Evolutionary conservation across 2,888 invertebrate species (phyloP).

Genomic region (Patella caerulea): DNA sequence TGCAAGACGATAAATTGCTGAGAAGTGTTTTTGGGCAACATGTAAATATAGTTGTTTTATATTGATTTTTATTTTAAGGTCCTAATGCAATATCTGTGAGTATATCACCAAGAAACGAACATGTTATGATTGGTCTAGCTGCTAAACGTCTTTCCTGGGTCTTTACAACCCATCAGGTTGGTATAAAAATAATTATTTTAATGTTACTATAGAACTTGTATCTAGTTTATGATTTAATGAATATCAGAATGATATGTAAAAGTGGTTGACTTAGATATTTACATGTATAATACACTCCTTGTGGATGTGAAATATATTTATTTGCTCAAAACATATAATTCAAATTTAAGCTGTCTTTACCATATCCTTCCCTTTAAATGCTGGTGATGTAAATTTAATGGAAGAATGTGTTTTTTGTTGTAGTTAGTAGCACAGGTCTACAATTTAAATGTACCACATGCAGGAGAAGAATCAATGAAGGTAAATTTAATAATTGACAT

Average conservation of each 20-base stretch:
- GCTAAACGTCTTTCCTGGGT: constrained; percentile 64
- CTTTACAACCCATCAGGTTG: constrained; percentile 67
- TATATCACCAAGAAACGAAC: constrained; percentile 85
- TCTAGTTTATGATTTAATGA: not conserved
- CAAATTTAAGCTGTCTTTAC: too few species aligned
- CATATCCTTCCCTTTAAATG: too few species aligned
- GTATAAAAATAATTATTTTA: constrained; percentile 45
- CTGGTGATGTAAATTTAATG: too few species aligned
- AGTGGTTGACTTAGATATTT: not conserved
- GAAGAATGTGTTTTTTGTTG: constrained; percentile 24
- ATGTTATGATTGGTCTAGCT: constrained; percentile 86
- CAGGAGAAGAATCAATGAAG: constrained; percentile 68
- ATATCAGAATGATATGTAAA: not conserved
- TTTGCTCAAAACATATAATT: too few species aligned
- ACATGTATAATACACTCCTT: too few species aligned
- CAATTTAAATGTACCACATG: constrained; percentile 54
- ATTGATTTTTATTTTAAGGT: constrained; percentile 70
- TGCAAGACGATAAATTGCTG: too few species aligned
- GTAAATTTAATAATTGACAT: constrained; percentile 38
- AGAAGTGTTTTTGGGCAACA: too few species aligned
- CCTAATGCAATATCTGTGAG: constrained; percentile 88
- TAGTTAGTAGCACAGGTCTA: constrained; percentile 68
- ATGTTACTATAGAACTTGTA: too few species aligned
- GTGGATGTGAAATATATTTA: too few species aligned
- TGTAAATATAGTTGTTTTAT: not conserved